Evolutionary conservation across 2,113 vertebrate genomes (phyloP), one percentile per base, ranked within the genome.

Genomic region (Pantherophis guttatus): DNA sequence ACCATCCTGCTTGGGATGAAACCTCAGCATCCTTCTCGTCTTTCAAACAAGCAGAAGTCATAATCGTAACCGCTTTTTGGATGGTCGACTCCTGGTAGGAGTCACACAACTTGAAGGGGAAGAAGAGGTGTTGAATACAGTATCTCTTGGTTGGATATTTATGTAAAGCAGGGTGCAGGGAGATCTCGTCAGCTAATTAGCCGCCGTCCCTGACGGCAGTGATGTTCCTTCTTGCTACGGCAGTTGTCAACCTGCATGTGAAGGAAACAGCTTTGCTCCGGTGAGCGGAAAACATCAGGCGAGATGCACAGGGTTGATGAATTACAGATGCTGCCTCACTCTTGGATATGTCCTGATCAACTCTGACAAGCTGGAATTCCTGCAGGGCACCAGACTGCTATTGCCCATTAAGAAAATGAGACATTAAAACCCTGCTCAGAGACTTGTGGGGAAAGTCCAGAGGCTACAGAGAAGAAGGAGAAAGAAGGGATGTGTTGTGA

Each of bases 361-460:
- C 58, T 90, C 44, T 90, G 92, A 93, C 89, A 93, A 53, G 89
- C 88, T 54, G 81, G 50, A 33, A 87, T 90, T 54, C 89, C 85
- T 62, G 89, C 55, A 12, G 89, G 44, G 58, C 52, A 3, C 58
- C 3, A 7, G 89, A 3, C 81, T 90, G 89, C 70, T 89, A 12
- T 26, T 9, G 29, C n/a, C 89, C 48, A 10, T 87, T 93, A 93
- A 54, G 92, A 55, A 90, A 54, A 87, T 3, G 89, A 90, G 89
- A 87, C 48, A 19, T 90, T 90, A 17, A 86, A 86, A 17, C 54
- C 54, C 52, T 23, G 39, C 65, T 39, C 19, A 1, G 88, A 24
- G 6, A 55, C 39, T 23, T 15, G 9, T 13, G 1, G 23, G 6
- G 54, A 15, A 54, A 54, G 75, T 52, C 89, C 54, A 13, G 70